Evolutionary conservation across 2,113 vertebrate genomes (phyloP).

Genomic region (Chelonoidis abingdonii): DNA sequence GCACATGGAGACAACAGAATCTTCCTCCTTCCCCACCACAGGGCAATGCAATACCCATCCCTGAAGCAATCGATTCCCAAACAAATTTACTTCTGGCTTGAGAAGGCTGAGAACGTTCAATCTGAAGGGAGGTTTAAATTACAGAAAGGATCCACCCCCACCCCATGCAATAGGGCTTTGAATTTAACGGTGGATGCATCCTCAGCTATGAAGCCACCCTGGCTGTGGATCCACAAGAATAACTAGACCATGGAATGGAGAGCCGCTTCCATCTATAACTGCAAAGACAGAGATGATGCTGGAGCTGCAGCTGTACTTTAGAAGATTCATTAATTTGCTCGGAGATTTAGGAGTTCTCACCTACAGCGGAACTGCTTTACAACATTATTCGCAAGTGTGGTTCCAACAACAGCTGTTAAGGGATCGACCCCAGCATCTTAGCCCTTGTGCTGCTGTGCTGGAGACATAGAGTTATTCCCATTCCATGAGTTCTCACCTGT

Average conservation of each 20-base stretch:
- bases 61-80: neutral
- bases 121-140: conserved; percentile 4
- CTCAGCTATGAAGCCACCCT: neutral
- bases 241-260: neutral
- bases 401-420: conserved; percentile 13
- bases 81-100: neutral
- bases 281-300: neutral
- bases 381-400: neutral
- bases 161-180: neutral
- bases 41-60: neutral
- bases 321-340: neutral
- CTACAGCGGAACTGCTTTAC: neutral
- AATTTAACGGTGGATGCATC: neutral
- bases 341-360: neutral
- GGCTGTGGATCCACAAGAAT: neutral
- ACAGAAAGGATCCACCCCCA: neutral
- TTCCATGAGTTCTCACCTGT: neutral
- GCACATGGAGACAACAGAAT: neutral
- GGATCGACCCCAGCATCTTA: neutral
- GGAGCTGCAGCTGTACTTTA: neutral
- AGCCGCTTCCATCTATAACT: neutral
- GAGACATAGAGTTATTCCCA: neutral
- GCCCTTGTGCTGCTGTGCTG: neutral
- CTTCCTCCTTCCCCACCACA: neutral
- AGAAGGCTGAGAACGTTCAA: neutral